Evolutionary conservation across 2,888 invertebrate species (phyloP), one percentile per base, ranked within the genome.

Genomic region (Lasius platythorax): DNA sequence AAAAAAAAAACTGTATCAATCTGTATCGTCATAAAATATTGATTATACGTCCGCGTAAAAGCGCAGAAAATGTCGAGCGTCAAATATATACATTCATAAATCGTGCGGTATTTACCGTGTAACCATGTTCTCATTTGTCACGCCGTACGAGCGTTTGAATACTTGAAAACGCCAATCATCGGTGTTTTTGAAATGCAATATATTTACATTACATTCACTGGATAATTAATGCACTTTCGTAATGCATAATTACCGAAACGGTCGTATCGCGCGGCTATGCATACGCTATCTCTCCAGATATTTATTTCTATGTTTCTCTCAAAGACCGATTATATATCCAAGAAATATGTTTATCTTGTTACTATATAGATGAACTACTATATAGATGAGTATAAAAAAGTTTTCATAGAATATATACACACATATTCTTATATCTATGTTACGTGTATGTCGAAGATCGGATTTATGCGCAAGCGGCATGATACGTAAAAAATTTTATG

Each of bases 401-500:
- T 84, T 82, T 67, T 15, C 53, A 66, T 74, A 37, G 53, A 30
- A 37, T 15, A 33, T 56, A 58, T 37, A 67, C 33, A 61, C 28
- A 56, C 50, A 46, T 78, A 82, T 64, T 56, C 66, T 30, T 73
- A 30, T 46, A 67, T 63, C 30, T 37, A 28, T 56, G 58, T 53
- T 68, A 68, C 46, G 53, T 67, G 70, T 43, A 67, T 46, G 53
- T 43, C 46, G 56, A 70, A 76, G 58, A 84, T 78, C 63, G 64
- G 53, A 64, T 86, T 86, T 85, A 85, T 50, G 78, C 58, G 53
- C 68, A 40, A 53, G 53, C 66, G n/a, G 61, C 53, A 37, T 72
- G 76, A 66, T 82, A 78, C 85, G 82, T 82, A 86, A 86, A 86
- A 85, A 58, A 82, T 85, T 67, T 85, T 85, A 85, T 82, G 86